A percentile compares a stretch with the other conserved stretches of the same genome.
Conservation (phyloP, 2,797 vertebrate genomes). For the Clarias platycephalus region DNA sequence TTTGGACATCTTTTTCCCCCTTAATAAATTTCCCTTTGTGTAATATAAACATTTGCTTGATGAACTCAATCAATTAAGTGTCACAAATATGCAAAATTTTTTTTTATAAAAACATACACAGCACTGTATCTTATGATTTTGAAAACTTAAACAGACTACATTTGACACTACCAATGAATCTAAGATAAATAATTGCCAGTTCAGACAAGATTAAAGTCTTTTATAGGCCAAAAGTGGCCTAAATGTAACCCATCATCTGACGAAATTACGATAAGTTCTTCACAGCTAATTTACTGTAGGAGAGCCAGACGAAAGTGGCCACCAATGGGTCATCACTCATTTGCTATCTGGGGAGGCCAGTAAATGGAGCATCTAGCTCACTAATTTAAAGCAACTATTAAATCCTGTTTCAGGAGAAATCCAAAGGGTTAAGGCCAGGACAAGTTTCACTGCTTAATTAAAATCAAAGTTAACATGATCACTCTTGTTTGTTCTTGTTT, state of each 20-base stretch:
- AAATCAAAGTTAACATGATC: neutral
- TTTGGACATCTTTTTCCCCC: too few relatives aligned
- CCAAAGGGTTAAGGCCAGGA: neutral
- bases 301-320: neutral
- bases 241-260: slow-evolving; percentile 3
- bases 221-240: neutral
- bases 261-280: neutral
- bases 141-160: neutral
- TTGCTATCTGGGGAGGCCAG: neutral
- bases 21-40: too few relatives aligned
- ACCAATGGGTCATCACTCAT: neutral
- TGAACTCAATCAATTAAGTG: too few relatives aligned
- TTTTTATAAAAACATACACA: neutral
- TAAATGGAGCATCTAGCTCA: neutral
- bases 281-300: neutral
- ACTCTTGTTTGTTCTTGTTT: neutral
- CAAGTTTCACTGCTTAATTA: neutral
- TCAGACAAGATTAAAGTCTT: neutral
- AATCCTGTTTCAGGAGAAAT: neutral
- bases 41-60: too few relatives aligned
- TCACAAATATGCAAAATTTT: neutral
- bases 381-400: neutral
- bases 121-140: neutral
- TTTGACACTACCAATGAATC: neutral
- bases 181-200: neutral